Evolutionary conservation across 2,113 vertebrate species (phyloP), one percentile per base, ranked within the genome.

Genomic region (Callipepla californica): DNA sequence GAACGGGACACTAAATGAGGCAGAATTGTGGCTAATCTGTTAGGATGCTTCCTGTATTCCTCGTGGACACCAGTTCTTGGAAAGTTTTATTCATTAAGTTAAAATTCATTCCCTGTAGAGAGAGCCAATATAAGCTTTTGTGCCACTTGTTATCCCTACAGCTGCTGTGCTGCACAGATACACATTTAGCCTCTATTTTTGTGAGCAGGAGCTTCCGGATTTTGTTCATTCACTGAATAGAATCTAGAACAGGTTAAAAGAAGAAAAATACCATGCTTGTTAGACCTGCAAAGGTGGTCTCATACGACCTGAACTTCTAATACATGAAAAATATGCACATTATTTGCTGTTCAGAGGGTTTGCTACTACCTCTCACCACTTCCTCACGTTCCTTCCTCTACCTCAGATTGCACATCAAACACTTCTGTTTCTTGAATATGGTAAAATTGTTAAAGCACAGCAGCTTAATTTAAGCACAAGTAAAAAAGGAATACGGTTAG

Each of bases 11-110:
- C 26, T n/a, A 85, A 93, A 95, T 95, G 92, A 80, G 82, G 94
- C 87, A 74, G 68, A 90, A 57, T 58, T 22, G n/a, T 63, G 78
- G 81, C 67, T 94, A 91, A 95, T 77, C 91, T 80, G 59, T 76
- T 95, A 69, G 93, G 78, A 65, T 70, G 72, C 82, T 95, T 67
- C 78, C 70, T 85, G 63, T 93, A 87, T 87, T 89, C 81, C 94
- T 96, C 5, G 2, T 50, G 50, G 92, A 94, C 18, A 30, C 16
- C 32, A 45, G 70, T 76, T 87, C 70, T 75, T 92, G 62, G 91
- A 81, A 48, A 69, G 63, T 2, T 14, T 1, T 50, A 34, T 45
- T 93, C 59, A 38, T 45, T 16, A 90, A 88, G 84, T 69, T 81
- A 82, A 87, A 91, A 89, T 76, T 70, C n/a, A 63, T 58, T 93